Base-by-base conservation (phyloP, 2,797 vertebrate species). In the Neosalanx taihuensis region DNA sequence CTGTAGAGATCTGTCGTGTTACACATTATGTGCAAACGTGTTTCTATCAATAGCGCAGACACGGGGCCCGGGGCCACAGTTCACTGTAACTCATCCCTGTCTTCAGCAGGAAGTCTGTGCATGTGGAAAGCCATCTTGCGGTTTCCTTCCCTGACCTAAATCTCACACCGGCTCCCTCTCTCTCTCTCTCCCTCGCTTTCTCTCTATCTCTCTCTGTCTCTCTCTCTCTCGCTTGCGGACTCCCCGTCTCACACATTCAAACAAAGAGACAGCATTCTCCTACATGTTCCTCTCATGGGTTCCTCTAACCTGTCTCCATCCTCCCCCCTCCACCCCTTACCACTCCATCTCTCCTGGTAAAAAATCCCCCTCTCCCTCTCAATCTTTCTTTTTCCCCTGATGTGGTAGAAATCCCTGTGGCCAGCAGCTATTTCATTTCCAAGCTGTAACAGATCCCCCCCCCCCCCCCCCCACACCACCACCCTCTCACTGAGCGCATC, bases 371-470 rank as follows among this genome's bases (percentile, higher is more conserved):
- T 65, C 20, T 70, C 51, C 33, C 69, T 71, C 51, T 62, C 31
- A 67, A 20, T 46, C 18, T 65, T 49, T 56, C 41, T 35, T 58
- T 67, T 67, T 18, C 59, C 30, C 33, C 51, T 69, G 78, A 76
- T 74, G 81, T 83, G 80, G 83, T 68, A 71, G 64, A 73, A 71
- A 73, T 64, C 67, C 53, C 79, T 70, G 71, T 68, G 71, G 74
- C 83, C 73, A 72, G 64, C 57, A 75, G 78, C 70, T 64, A 70
- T 75, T 83, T 84, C 81, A 86, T 81, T 81, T 79, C 73, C 63
- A 79, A 80, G 77, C 73, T 73, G 80, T 78, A 79, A 80, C 76
- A 77, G 66, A 59, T 65, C 60, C 23, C 31, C 51, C 51, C 51
- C 1, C 15, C 18, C 17, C 51, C 15, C 15, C 51, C 18, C 2